These are phyloP conservation scores for Sebastes jordani DNA, from an alignment of 2,797 vertebrate genomes.

Conservation along the genomic window DNA sequence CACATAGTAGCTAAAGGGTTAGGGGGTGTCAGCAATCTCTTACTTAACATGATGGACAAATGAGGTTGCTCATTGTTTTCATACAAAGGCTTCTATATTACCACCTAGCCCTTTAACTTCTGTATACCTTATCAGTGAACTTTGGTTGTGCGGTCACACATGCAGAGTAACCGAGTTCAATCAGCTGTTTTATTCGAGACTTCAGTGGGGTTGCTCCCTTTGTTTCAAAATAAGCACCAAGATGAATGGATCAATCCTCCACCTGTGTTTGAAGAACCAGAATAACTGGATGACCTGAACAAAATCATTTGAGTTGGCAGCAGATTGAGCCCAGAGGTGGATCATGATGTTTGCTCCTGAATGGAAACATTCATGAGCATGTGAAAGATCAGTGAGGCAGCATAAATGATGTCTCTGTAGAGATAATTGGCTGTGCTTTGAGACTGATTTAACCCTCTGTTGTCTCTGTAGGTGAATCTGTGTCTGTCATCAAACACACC, in stretches of 20 bases:
- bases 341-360: not conserved
- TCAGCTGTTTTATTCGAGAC: not conserved
- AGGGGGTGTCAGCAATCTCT: not conserved
- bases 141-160: not conserved
- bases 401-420: conserved; percentile 3
- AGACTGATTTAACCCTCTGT: conserved; percentile 10
- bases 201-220: not conserved
- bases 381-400: conserved; percentile 1
- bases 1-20: not conserved
- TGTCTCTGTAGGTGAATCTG: conserved; percentile 88
- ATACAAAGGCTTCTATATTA: not conserved
- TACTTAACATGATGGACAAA: not conserved
- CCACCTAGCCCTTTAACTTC: not conserved
- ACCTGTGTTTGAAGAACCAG: not conserved
- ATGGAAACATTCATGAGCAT: conserved; percentile 3
- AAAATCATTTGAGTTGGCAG: not conserved
- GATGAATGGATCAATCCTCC: not conserved
- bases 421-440: not conserved
- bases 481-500: conserved; percentile 98
- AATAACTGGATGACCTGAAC: not conserved
- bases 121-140: not conserved
- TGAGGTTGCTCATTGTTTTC: not conserved
- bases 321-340: not conserved
- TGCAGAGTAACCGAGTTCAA: not conserved
- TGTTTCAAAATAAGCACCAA: not conserved